These are phyloP conservation scores for Crenichthys baileyi DNA, from an alignment of 2,797 vertebrate species.

Conservation along the genomic window DNA sequence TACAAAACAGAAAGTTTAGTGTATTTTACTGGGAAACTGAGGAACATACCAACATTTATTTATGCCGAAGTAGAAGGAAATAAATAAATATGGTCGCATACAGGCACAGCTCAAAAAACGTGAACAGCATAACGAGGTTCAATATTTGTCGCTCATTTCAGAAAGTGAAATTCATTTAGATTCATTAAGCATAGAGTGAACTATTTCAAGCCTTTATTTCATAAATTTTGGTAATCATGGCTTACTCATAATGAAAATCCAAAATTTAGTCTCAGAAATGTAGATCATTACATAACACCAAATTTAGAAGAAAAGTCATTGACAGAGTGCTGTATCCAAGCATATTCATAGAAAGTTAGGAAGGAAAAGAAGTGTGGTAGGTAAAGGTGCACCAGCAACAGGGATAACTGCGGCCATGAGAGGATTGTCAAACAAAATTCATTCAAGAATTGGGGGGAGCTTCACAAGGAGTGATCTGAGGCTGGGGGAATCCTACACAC, in stretches of 20 bases:
- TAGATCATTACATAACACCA: no score
- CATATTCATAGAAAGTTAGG: neutral
- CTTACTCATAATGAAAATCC: no score
- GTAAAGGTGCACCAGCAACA: neutral
- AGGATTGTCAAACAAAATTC: neutral
- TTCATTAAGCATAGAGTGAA: neutral
- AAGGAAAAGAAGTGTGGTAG: neutral
- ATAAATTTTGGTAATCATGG: no score
- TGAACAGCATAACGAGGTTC: neutral
- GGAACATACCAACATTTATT: neutral
- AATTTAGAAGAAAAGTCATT: no score
- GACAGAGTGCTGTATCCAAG: neutral
- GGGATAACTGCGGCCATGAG: neutral
- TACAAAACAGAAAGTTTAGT: neutral
- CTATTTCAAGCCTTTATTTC: neutral
- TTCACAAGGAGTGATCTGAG: no score
- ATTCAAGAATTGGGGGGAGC: no score
- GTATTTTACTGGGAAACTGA: neutral
- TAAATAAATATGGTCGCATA: neutral
- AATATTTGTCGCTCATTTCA: neutral
- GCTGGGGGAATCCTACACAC: no score
- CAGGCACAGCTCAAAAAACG: neutral
- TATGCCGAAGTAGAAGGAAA: neutral
- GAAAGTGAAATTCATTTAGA: neutral
- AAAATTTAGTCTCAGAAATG: no score